These are phyloP conservation scores for Arvicanthis niloticus DNA, from an alignment of 2,113 vertebrate genomes.

Conservation along the genomic window DNA sequence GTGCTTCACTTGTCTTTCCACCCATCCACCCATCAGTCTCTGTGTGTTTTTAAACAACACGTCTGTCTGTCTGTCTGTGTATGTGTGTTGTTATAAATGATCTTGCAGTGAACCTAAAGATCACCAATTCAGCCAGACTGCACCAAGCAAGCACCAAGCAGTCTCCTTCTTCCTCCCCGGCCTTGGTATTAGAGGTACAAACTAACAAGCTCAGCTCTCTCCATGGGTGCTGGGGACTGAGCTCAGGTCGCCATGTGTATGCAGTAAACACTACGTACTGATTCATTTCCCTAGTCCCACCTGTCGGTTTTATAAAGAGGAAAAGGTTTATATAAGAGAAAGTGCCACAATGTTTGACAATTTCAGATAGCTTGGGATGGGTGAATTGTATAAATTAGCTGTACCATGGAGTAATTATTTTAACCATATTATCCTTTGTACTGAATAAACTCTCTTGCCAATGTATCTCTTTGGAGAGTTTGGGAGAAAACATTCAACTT, in stretches of 20 bases:
- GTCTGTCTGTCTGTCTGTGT: neutral
- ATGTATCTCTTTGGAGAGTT: neutral
- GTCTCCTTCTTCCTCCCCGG: neutral
- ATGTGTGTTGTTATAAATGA: neutral
- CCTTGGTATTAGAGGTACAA: neutral
- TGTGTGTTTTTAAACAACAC: no score
- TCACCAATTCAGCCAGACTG: neutral
- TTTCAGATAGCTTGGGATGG: conserved; percentile 54
- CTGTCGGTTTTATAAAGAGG: conserved; percentile 67
- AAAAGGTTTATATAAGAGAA: conserved; percentile 51
- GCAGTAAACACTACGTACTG: neutral
- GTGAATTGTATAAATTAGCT: conserved; percentile 26
- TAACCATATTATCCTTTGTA: conserved; percentile 60
- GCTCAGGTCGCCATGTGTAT: neutral
- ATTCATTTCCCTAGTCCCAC: neutral
- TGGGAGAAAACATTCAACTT: neutral
- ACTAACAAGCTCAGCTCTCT: neutral
- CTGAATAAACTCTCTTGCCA: conserved; percentile 35
- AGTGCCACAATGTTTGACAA: conserved; percentile 31
- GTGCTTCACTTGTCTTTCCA: neutral
- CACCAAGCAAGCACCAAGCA: neutral
- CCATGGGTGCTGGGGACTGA: neutral
- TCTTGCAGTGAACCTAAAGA: neutral
- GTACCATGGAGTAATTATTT: conserved; percentile 66
- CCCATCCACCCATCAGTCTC: no score